Conservation (phyloP, 1,140 invertebrate species). For the Brachionus manjavacas region DNA sequence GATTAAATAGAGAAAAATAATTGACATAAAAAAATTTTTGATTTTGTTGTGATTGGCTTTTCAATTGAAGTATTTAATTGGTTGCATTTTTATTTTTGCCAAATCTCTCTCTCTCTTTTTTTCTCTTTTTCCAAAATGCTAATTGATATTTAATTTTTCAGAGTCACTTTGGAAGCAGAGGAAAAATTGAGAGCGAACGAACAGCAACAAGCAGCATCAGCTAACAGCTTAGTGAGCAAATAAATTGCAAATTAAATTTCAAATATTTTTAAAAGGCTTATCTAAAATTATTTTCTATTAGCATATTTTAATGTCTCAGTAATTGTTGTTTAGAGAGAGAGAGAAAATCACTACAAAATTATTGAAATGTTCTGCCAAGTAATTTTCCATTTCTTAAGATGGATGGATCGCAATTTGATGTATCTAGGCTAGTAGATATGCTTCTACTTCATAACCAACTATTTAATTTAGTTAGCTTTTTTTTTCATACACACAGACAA, state of each 20-base stretch:
- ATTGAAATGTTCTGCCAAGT: neutral
- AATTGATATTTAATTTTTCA: neutral
- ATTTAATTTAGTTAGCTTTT: neutral
- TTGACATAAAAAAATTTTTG: neutral
- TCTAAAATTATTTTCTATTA: neutral
- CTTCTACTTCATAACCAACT: neutral
- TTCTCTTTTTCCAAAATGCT: neutral
- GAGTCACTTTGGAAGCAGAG: neutral
- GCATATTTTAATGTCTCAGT: neutral
- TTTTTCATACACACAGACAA: neutral
- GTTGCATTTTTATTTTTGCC: neutral
- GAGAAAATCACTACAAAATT: neutral
- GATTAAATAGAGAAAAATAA: neutral
- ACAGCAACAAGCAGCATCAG: neutral
- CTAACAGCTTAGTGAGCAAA: neutral
- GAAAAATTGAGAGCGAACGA: neutral
- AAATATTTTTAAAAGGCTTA: constrained; percentile 1
- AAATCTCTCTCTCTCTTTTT: neutral
- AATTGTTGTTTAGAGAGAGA: neutral
- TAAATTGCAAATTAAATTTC: neutral
- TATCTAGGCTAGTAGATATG: neutral
- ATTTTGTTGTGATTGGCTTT: neutral
- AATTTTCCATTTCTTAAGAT: neutral
- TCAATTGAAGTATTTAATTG: neutral
- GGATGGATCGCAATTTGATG: neutral